Percentiles rank a stretch among this genome's conserved stretches.
These are phyloP conservation scores for Automeris io DNA, from an alignment of 2,888 invertebrate genomes.

Conservation along the genomic window DNA sequence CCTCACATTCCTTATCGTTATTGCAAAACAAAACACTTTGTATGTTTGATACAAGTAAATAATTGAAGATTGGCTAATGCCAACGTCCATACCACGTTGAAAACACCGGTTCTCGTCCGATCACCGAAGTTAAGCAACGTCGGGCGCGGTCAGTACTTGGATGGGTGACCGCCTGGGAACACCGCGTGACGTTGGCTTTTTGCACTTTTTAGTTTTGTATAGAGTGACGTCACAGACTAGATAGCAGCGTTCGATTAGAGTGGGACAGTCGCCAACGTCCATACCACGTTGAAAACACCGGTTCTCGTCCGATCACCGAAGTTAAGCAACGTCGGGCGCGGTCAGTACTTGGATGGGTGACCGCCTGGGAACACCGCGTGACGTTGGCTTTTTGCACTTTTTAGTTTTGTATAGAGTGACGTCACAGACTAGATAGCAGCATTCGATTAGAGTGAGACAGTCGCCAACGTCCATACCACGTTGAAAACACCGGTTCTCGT, in stretches of 20 bases:
- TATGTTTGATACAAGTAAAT: no score
- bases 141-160: constrained; percentile 71
- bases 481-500: constrained; percentile 57
- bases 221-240: no score
- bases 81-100: constrained; percentile 64
- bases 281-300: constrained; percentile 58
- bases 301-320: constrained; percentile 66
- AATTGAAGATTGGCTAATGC: no score
- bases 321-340: constrained; percentile 62
- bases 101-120: constrained; percentile 71
- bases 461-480: constrained; percentile 9
- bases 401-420: no score
- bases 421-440: no score
- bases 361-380: constrained; percentile 58
- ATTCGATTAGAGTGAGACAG: no score
- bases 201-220: no score
- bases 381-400: constrained; percentile 48
- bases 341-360: constrained; percentile 66
- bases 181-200: constrained; percentile 27
- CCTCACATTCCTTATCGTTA: no score
- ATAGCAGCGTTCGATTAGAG: no score
- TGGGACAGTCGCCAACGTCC: no score
- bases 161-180: constrained; percentile 71
- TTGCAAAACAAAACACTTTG: no score
- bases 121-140: constrained; percentile 72